Conservation (phyloP, 2,797 vertebrate species). For the Discoglossus pictus region DNA sequence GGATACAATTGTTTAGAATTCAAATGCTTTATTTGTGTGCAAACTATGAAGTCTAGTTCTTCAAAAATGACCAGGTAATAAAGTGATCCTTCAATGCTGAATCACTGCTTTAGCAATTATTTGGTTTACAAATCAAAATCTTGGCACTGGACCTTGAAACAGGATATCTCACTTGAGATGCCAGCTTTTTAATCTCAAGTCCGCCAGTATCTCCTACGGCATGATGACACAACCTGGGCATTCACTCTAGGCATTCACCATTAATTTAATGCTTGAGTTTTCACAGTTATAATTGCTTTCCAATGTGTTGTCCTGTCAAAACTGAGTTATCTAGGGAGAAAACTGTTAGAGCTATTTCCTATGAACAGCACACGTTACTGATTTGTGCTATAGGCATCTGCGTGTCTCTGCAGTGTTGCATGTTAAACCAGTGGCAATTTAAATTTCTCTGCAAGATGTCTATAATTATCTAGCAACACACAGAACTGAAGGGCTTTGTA, state of each 20-base stretch:
- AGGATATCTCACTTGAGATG: not conserved
- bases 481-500: slow-evolving; percentile 51
- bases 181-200: not conserved
- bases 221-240: slow-evolving; percentile 8
- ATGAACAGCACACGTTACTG: slow-evolving; percentile 50
- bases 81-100: too few relatives aligned
- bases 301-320: slow-evolving; percentile 48
- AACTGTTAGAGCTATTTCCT: slow-evolving; percentile 41
- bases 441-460: slow-evolving; percentile 57
- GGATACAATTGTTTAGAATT: too few relatives aligned
- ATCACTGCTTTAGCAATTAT: too few relatives aligned
- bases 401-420: slow-evolving; percentile 55
- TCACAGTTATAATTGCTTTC: slow-evolving; percentile 23
- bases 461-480: slow-evolving; percentile 62
- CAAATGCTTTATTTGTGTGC: not conserved
- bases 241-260: slow-evolving; percentile 4
- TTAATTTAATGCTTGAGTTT: slow-evolving; percentile 11
- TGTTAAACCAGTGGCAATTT: slow-evolving; percentile 60
- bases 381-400: slow-evolving; percentile 53
- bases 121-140: slow-evolving; percentile 9
- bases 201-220: slow-evolving; percentile 1
- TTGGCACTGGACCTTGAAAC: not conserved
- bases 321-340: slow-evolving; percentile 52
- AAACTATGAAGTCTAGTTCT: not conserved
- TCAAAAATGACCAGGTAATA: not conserved